Evolutionary conservation across 1,140 invertebrate species (phyloP).

Genomic region (Calliopsis andreniformis): DNA sequence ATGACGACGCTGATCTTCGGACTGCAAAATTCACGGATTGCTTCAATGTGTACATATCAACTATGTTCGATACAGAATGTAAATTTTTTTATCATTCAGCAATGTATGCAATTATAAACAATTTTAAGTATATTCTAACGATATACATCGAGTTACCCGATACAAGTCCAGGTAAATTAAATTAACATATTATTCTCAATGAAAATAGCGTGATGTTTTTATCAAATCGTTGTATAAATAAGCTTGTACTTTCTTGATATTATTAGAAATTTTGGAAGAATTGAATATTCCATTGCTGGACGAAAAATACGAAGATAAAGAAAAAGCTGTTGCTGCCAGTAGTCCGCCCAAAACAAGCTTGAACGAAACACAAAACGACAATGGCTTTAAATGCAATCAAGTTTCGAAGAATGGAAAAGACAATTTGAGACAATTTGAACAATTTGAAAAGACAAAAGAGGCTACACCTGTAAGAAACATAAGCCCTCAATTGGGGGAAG

Average conservation of each 20-base stretch:
- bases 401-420: slow-evolving; percentile 21
- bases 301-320: slow-evolving; percentile 57
- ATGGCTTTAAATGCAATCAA: slow-evolving; percentile 25
- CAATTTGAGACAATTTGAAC: no score
- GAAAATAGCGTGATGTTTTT: neutral
- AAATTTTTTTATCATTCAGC: slow-evolving; percentile 73
- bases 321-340: slow-evolving; percentile 40
- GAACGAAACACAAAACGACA: slow-evolving; percentile 22
- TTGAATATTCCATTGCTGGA: slow-evolving; percentile 82
- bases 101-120: slow-evolving; percentile 81
- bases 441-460: no score
- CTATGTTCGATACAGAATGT: slow-evolving; percentile 65
- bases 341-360: slow-evolving; percentile 37
- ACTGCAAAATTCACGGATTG: slow-evolving; percentile 80
- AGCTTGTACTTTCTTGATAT: slow-evolving; percentile 5
- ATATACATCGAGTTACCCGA: slow-evolving; percentile 84
- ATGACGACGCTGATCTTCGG: slow-evolving; percentile 81
- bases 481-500: slow-evolving; percentile 57
- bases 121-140: slow-evolving; percentile 83
- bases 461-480: slow-evolving; percentile 47
- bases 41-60: slow-evolving; percentile 81
- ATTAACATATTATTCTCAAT: neutral
- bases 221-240: neutral
- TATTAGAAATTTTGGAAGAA: slow-evolving; percentile 80
- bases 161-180: slow-evolving; percentile 80